These are phyloP conservation scores for Serripes groenlandicus DNA, from an alignment of 2,888 invertebrate species.

Conservation along the genomic window DNA sequence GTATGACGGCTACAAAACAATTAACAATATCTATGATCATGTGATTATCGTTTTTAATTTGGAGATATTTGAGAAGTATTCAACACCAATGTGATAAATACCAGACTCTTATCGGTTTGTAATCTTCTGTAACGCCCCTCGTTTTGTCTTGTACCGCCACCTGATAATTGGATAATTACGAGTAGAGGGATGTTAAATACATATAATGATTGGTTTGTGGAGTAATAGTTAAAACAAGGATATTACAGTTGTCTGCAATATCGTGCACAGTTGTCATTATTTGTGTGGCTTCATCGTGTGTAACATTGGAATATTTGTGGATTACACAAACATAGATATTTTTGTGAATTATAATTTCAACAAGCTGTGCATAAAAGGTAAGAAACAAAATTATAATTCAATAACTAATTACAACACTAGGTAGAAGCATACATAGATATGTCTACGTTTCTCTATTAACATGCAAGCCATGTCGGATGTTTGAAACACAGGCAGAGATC, in stretches of 20 bases:
- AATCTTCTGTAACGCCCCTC: constrained; percentile 3
- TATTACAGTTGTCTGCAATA: not conserved
- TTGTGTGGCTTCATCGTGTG: not conserved
- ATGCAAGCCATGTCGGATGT: no score
- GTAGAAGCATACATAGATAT: no score
- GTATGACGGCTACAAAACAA: no score
- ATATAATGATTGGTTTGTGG: constrained; percentile 10
- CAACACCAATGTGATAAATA: constrained; percentile 7
- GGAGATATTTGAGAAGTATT: constrained; percentile 12
- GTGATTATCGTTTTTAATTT: not conserved
- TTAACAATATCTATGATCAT: not conserved
- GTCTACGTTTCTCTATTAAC: no score
- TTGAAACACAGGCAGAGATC: no score
- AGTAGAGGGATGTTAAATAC: constrained; percentile 9
- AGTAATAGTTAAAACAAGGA: constrained; percentile 15
- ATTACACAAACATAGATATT: not conserved
- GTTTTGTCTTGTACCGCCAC: constrained; percentile 14
- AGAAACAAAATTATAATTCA: not conserved
- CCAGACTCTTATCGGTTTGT: constrained; percentile 13
- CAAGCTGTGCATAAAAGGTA: not conserved
- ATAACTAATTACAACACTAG: not conserved
- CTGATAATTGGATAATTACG: constrained; percentile 23
- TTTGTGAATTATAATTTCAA: no score
- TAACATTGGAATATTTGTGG: not conserved
- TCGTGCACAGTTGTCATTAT: not conserved